Evolutionary conservation across 2,113 vertebrate species (phyloP), one percentile per base, ranked within the genome.

Genomic region (Sterna hirundo): DNA sequence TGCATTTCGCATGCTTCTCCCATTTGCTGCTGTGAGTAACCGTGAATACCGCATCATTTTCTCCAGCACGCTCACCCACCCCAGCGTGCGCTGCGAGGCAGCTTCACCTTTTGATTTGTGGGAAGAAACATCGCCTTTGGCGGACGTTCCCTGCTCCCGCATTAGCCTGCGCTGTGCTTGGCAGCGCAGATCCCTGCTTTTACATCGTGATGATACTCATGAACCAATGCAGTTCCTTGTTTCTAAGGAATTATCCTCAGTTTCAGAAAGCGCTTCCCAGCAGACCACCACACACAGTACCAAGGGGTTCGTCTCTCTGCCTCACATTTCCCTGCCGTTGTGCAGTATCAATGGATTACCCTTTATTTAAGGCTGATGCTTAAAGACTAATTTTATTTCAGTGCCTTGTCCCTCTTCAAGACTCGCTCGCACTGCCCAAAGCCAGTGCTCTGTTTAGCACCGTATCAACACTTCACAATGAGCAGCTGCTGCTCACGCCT

Each of bases 1-100:
- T 0, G 9, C 18, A 0, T 4, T 3, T 1, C 14, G 3, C 5
- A 3, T 0, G 42, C 27, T 3, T 3, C 7, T 6, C 19, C 54
- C 0, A 0, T 5, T 0, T 9, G 29, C 34, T 27, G 36, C 71
- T 3, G 0, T 4, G 3, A 57, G 4, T 1, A 1, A 23, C 30
- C 4, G 5, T 1, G 1, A 4, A 2, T 2, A 4, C 12, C 11
- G 1, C 5, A 1, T 5, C 18, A 0, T 18, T 20, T 27, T 17
- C 10, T 18, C 23, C 47, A 12, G 76, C 44, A 5, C 2, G 5
- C 15, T 8, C 9, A 1, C 46, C 62, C 55, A 3, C 23, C 30
- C 49, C 44, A 4, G 55, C 2, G 4, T 5, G 11, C 1, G 1
- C 40, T 2, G 11, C 0, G 32, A 3, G 3, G 22, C 0, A 10